Evolutionary conservation across 2,113 vertebrate species (phyloP), one percentile per base, ranked within the genome.

Genomic region (Heterocephalus glaber): DNA sequence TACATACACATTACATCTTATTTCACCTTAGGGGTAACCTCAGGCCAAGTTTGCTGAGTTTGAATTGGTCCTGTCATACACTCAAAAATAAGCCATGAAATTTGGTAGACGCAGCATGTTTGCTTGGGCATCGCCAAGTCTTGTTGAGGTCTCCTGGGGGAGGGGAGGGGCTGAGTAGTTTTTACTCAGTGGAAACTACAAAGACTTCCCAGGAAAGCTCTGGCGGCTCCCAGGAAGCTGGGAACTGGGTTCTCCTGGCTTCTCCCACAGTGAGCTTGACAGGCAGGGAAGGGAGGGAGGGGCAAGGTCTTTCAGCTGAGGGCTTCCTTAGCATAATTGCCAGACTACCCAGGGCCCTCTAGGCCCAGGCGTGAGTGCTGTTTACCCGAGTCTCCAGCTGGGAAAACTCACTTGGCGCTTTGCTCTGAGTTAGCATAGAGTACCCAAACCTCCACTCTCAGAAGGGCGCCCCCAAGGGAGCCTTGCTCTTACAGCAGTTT

Each of bases 401-500:
- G 61, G 66, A 89, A 92, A 95, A 97, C 94, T 92, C 85, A 70
- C 61, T 82, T 1, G 28, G 79, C n/a, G 52, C 44, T 96, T 95
- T 13, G 28, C 47, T 96, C 95, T 95, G 94, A 94, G 88, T 97
- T 96, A 96, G 90, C 95, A 86, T 10, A 90, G 89, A 95, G 52
- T 89, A 70, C 26, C 83, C 86, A 44, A 94, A 89, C 74, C 72
- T 95, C 82, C 41, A n/a, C 3, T 38, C 30, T 17, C 54, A 91
- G 72, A 89, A 96, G 44, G 86, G 89, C 16, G 63, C 92, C 96
- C 94, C 79, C 79, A 90, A 94, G 91, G 93, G 41, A 97, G 30
- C n/a, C 86, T 94, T 92, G 82, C 74, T 89, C 61, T 89, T 54
- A 89, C 0, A 96, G 86, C 95, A 93, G 88, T 96, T 89, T 91